Percentiles rank a stretch among this genome's conserved stretches.
Conservation (phyloP, 1,140 invertebrate species). For the Plectus sambesii region DNA sequence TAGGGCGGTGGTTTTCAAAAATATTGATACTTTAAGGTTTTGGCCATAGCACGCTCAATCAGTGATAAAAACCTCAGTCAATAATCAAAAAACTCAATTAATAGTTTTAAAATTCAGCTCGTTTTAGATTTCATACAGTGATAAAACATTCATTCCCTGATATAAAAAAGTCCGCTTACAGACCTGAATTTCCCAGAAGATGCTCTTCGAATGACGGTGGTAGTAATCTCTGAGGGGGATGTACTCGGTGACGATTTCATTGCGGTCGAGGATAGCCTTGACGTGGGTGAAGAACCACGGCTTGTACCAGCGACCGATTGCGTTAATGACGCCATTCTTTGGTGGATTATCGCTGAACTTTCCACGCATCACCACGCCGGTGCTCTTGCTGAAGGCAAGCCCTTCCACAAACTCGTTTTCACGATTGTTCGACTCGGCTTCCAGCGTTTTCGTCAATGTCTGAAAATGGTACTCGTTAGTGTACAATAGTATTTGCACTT, state of each 20-base stretch:
- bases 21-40: too few species aligned
- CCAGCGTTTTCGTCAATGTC: constrained; percentile 50
- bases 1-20: too few species aligned
- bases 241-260: constrained; percentile 53
- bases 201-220: constrained; percentile 64
- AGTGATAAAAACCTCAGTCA: too few species aligned
- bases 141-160: too few species aligned
- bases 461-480: too few species aligned
- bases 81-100: too few species aligned
- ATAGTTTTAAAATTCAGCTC: too few species aligned
- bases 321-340: constrained; percentile 57
- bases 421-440: constrained; percentile 42
- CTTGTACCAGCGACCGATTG: constrained; percentile 65
- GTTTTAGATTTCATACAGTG: too few species aligned
- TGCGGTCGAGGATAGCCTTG: constrained; percentile 50
- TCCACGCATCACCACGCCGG: constrained; percentile 64
- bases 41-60: too few species aligned
- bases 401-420: constrained; percentile 66
- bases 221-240: constrained; percentile 69
- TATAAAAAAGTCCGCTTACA: too few species aligned
- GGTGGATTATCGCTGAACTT: constrained; percentile 55
- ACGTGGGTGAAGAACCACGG: constrained; percentile 75
- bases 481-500: too few species aligned
- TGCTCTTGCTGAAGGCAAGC: constrained; percentile 56
- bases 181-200: constrained; percentile 72